Percentiles rank a stretch among this genome's conserved stretches.
Evolutionary conservation across 2,113 vertebrate genomes (phyloP).

Genomic region (Elephantulus edwardii): DNA sequence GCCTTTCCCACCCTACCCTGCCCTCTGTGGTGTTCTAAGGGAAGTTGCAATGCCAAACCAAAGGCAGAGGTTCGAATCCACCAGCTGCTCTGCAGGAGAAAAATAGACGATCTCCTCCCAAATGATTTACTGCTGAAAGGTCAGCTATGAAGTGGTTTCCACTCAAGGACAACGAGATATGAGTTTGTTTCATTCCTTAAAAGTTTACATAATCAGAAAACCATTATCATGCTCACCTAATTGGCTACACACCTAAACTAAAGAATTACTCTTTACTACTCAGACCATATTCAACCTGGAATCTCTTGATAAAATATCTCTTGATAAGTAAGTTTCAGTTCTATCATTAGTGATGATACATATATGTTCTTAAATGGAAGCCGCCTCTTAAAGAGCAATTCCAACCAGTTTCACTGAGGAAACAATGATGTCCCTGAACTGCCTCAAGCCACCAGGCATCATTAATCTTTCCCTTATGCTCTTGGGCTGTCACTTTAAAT

Average conservation of each 20-base stretch:
- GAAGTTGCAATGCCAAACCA: too few relatives aligned
- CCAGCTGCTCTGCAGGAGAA: too few relatives aligned
- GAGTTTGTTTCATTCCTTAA: too few relatives aligned
- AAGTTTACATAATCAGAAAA: neutral
- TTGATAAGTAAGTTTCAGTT: constrained; percentile 1
- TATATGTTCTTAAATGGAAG: neutral
- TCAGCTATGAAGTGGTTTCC: too few relatives aligned
- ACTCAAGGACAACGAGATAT: too few relatives aligned
- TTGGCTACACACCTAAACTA: too few relatives aligned
- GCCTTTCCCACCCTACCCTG: too few relatives aligned
- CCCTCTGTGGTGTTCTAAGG: too few relatives aligned
- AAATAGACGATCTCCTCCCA: too few relatives aligned
- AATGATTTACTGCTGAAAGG: too few relatives aligned
- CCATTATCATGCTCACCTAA: neutral
- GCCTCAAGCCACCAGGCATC: neutral
- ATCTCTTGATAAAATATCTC: neutral
- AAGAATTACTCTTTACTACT: neutral
- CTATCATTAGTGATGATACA: neutral
- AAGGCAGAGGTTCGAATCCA: too few relatives aligned
- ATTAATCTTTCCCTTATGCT: neutral
- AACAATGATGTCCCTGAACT: neutral
- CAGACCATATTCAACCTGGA: neutral
- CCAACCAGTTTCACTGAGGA: neutral
- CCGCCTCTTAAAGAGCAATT: neutral
- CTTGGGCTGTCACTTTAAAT: neutral